Evolutionary conservation across 2,888 invertebrate species (phyloP), one percentile per base, ranked within the genome.

Genomic region (Drosophila meridiana): DNA sequence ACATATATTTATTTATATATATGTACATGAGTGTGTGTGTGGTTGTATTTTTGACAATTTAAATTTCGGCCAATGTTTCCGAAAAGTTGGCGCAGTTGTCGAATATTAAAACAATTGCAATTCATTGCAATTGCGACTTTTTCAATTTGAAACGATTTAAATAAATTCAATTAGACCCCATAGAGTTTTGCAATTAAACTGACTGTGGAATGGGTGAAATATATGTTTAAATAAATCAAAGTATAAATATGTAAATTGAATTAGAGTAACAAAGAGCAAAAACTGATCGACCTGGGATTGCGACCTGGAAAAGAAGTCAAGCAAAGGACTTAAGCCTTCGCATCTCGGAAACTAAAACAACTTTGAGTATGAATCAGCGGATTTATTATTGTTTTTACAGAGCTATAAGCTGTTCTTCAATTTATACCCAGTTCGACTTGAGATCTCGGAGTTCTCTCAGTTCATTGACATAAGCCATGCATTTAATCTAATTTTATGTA

Each of bases 41-140:
- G n/a, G 20, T 20, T 11, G 50, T 34, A 14, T 30, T 69, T 84
- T 62, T 34, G 75, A 75, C 82, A 87, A 83, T 84, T 62, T 59
- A 32, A 71, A 68, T 50, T 52, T 57, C 36, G 60, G 7, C 6
- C 48, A 28, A 55, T 68, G 43, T 50, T 48, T n/a, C 26, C 26
- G 9, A 50, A 69, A 11, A 34, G 59, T 58, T 30, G 14, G 45
- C 50, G 48, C 45, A 58, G 36, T 34, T 50, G 50, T 34, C 53
- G 38, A 55, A 38, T 38, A 55, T 38, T 38, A 28, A 55, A 26
- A 38, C 53, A 55, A 59, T 45, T 63, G 30, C 30, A 76, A 55
- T 68, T 58, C 7, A 68, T 61, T 60, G 67, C 65, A 48, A 55
- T 43, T 56, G 34, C 50, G 32, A 58, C 20, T 57, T 61, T 38